Evolutionary conservation across 1,140 invertebrate genomes (phyloP), one percentile per base, ranked within the genome.

Genomic region (Brachystomella parvula): DNA sequence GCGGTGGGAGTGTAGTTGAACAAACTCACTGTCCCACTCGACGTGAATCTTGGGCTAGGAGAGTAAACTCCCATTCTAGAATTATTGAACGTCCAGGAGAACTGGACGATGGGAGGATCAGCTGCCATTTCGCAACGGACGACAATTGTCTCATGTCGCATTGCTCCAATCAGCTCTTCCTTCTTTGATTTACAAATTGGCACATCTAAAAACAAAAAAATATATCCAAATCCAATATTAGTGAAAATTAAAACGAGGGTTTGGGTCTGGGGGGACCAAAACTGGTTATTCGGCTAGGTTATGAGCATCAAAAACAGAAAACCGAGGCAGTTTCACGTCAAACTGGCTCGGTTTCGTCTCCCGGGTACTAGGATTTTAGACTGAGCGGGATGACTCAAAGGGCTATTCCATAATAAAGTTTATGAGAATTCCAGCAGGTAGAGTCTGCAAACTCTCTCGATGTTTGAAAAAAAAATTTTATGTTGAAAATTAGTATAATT

Each of bases 41-140:
- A 78, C 61, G 83, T 83, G 75, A 84, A 71, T 39, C 67, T 39
- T 6, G 67, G 68, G 31, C 58, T 28, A 17, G 66, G 56, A 47
- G 47, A 63, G 35, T 47, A 67, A 2, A 73, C 63, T 47, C 69
- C 72, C 24, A 71, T 61, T 28, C 72, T 69, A 29, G 69, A 71
- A 65, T 69, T 69, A 59, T 73, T 73, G 47, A 47, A 63, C 2
- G 64, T 69, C 72, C 72, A 73, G 61, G 65, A 58, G 39, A 73
- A 73, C 29, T 69, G 67, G 33, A 73, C 72, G 17, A 65, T 69
- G 21, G 87, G 82, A 12, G 91, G 91, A 75, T 92, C 90, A 67
- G 90, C 86, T 71, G 91, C 89, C 64, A 94, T 89, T 71, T 89
- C 85, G 76, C 91, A 94, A 69, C 85, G 83, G 65, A 94, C 78